phyloP scores from a whole-genome alignment of 2,888 invertebrate genomes.

The Ophion obscuratus region DNA sequence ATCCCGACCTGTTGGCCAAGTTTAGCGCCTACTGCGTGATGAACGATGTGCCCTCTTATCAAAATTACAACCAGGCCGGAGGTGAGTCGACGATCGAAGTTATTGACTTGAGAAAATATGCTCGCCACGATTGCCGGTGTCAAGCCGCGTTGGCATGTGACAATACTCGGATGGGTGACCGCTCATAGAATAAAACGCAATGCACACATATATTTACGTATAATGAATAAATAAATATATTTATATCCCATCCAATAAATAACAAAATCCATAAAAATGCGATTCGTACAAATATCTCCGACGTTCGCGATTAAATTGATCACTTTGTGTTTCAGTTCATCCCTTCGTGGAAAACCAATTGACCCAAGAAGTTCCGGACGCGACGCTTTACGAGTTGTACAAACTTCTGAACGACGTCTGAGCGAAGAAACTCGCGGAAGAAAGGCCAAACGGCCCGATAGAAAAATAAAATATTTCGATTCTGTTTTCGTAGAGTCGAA shows the following conservation, averaged over 20 bases:
- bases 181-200: no score
- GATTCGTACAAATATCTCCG: not conserved
- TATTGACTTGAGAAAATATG: not conserved
- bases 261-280: not conserved
- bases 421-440: not conserved
- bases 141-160: no score
- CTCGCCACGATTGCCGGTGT: not conserved
- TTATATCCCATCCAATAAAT: not conserved
- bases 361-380: constrained; percentile 68
- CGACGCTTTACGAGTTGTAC: constrained; percentile 75
- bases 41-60: constrained; percentile 86
- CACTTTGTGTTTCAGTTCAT: constrained; percentile 68
- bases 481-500: not conserved
- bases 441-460: not conserved
- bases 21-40: constrained; percentile 86
- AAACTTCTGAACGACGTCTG: constrained; percentile 70
- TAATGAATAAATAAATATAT: not conserved
- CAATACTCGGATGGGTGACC: not conserved
- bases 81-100: constrained; percentile 70
- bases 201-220: not conserved
- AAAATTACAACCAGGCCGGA: constrained; percentile 76
- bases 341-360: constrained; percentile 70
- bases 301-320: not conserved
- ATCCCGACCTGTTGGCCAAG: constrained; percentile 82
- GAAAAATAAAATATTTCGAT: not conserved